Evolutionary conservation across 1,140 invertebrate species (phyloP).

Genomic region (Hydropsyche tenuis): DNA sequence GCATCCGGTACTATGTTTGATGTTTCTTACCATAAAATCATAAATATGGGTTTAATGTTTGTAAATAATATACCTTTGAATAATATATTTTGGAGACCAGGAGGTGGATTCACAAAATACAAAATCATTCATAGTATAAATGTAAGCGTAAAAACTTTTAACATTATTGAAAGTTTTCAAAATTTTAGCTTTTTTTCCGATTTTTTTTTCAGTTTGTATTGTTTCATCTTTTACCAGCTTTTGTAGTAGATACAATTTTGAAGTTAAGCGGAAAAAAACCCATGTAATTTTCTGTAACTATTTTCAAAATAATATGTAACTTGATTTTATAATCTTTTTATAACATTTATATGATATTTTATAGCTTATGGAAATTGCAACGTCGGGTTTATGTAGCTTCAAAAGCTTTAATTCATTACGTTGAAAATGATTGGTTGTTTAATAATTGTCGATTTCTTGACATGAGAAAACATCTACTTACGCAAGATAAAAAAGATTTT

Average conservation of each 20-base stretch:
- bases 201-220: conserved; percentile 62
- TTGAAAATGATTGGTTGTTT: conserved; percentile 84
- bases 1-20: conserved; percentile 70
- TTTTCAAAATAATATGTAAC: neutral
- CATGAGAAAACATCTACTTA: conserved; percentile 67
- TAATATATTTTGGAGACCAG: conserved; percentile 72
- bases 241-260: conserved; percentile 70
- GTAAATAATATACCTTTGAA: conserved; percentile 69
- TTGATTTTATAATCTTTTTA: neutral
- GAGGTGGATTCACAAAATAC: conserved; percentile 60
- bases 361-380: conserved; percentile 81
- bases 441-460: conserved; percentile 73
- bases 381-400: conserved; percentile 80
- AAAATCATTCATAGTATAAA: conserved; percentile 63
- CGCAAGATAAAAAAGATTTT: conserved; percentile 70
- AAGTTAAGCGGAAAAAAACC: conserved; percentile 70
- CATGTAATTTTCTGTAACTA: conserved; percentile 66
- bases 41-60: conserved; percentile 62
- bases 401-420: conserved; percentile 78
- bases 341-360: conserved; percentile 33
- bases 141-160: conserved; percentile 51
- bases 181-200: neutral
- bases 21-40: conserved; percentile 70
- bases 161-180: neutral
- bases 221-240: conserved; percentile 73